Conservation (phyloP, 2,888 invertebrate genomes). For the Laspeyria flexula region DNA sequence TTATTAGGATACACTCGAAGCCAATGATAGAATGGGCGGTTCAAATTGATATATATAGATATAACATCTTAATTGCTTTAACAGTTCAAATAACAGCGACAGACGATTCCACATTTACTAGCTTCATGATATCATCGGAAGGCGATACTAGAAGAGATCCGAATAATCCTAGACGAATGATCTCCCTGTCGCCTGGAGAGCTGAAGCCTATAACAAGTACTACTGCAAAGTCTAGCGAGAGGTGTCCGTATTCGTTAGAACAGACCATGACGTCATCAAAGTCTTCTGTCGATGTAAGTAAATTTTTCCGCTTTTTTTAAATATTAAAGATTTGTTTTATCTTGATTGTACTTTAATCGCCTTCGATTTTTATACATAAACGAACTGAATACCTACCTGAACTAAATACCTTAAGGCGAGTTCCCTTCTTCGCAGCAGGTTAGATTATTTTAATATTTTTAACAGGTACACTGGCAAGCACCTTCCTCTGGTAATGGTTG, state of each 20-base stretch:
- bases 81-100: constrained; percentile 68
- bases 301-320: too few relatives aligned
- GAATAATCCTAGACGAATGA: constrained; percentile 62
- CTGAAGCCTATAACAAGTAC: constrained; percentile 58
- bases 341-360: too few relatives aligned
- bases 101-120: constrained; percentile 69
- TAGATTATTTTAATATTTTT: too few relatives aligned
- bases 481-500: constrained; percentile 74
- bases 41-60: too few relatives aligned
- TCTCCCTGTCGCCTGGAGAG: constrained; percentile 65
- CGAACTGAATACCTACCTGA: too few relatives aligned
- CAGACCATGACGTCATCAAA: constrained; percentile 64
- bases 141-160: constrained; percentile 71
- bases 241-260: constrained; percentile 74
- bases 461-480: constrained; percentile 77
- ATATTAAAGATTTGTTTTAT: too few relatives aligned
- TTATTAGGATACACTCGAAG: too few relatives aligned
- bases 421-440: too few relatives aligned
- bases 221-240: constrained; percentile 70
- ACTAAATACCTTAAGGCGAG: too few relatives aligned
- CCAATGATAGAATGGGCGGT: too few relatives aligned
- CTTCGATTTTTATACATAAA: too few relatives aligned
- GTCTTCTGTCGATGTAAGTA: constrained; percentile 65
- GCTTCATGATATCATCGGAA: constrained; percentile 77
- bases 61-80: constrained; percentile 30